phyloP scores from a whole-genome alignment of 2,797 vertebrate species.

The Sebastes matsubarae region DNA sequence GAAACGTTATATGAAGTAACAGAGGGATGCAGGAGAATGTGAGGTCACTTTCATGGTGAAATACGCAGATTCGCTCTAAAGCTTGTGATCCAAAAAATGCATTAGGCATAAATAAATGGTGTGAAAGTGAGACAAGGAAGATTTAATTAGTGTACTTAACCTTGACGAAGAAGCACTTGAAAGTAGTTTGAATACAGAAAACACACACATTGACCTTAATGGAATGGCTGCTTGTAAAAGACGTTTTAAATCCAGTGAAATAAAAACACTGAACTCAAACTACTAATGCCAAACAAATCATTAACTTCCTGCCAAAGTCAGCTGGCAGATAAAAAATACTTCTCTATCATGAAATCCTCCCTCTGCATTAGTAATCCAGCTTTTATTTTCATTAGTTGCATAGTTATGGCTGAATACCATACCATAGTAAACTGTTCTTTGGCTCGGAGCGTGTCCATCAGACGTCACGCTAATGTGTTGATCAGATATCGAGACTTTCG shows the following conservation, averaged over 20 bases:
- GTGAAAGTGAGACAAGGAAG: neutral
- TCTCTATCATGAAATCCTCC: neutral
- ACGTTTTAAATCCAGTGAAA: neutral
- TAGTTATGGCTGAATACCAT: neutral
- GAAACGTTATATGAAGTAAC: constrained; percentile 9
- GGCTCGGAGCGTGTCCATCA: neutral
- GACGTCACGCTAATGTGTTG: neutral
- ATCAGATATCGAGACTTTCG: neutral
- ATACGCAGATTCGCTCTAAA: neutral
- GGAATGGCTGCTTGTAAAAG: neutral
- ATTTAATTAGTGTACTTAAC: neutral
- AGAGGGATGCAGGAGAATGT: constrained; percentile 25
- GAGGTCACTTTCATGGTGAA: constrained; percentile 30
- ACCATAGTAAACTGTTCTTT: neutral
- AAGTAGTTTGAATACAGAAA: neutral
- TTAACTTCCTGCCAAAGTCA: neutral
- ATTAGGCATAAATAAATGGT: constrained; percentile 19
- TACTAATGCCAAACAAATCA: neutral
- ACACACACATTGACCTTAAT: neutral
- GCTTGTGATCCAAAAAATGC: constrained; percentile 21
- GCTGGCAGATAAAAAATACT: neutral
- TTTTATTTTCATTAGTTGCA: neutral
- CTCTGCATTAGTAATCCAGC: neutral
- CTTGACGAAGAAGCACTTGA: neutral
- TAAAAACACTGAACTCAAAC: neutral